Base-by-base conservation (phyloP, 2,888 invertebrate genomes). In the Mallateleia sp. region DNA sequence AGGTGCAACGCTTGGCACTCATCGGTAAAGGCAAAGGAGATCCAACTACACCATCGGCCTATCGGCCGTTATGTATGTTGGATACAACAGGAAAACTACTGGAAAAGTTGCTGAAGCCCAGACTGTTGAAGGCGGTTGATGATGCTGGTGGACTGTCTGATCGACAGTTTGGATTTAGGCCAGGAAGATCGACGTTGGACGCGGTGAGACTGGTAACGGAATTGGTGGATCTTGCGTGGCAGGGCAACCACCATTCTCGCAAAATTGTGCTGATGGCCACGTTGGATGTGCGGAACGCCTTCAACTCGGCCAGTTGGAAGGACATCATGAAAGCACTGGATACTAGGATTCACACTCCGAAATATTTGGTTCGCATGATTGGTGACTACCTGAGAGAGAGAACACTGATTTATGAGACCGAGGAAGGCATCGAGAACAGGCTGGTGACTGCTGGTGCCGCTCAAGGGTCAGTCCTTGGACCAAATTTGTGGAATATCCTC, bases 11-110 rank as follows among this genome's bases (percentile, higher is more conserved):
- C 32, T 72, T 87, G 5, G 84, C 75, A 11, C 69, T 87, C 8
- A 85, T 90, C 50, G 67, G 64, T 38, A 90, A 90, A 64, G 87
- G 88, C 28, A 89, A 88, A 66, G 81, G 81, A 3, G 86, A 84
- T 25, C 67, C 82, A 18, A 45, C 60, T 42, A 58, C 50, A 6
- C 78, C 89, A 32, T 83, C 75, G 32, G 38, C 77, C 5, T 89
- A 78, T 67, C 74, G 87, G 20, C 82, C 80, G 38, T 56, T 87
- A 6, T 88, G 85, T 56, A 84, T 90, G 62, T 58, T 75, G 0
- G 64, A 85, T 24, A 52, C 54, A 0, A 45, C 72, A 9, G 80
- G 80, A 15, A 89, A 88, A 25, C 64, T 90, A 11, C 52, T 81
- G 20, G 89, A 90, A 58, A 88, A 80, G 62, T 38, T 89, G 32